These are phyloP conservation scores for Steromphala cineraria DNA, from an alignment of 2,888 invertebrate genomes.

Conservation along the genomic window DNA sequence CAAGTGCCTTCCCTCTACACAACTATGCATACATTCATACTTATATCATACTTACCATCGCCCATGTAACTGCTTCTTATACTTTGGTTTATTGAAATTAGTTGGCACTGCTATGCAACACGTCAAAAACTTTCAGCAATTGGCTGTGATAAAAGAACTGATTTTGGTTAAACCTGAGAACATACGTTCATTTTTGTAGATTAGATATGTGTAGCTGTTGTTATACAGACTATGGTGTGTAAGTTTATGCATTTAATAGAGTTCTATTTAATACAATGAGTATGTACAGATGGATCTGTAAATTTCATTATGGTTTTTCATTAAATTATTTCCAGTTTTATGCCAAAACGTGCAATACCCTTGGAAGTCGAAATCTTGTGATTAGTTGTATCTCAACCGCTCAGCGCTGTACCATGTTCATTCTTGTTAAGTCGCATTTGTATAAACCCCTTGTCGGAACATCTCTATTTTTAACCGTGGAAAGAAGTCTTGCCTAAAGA, in stretches of 20 bases:
- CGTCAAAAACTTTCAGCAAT: background rate
- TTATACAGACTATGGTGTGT: background rate
- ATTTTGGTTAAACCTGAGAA: background rate
- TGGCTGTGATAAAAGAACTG: background rate
- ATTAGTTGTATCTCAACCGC: background rate
- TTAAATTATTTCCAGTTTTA: conserved; percentile 6
- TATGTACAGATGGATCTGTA: conserved; percentile 1
- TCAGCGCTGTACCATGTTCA: background rate
- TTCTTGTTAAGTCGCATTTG: too few species aligned
- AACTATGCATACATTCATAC: background rate
- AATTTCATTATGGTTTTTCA: conserved; percentile 3
- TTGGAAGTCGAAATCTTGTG: background rate
- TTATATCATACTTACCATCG: background rate
- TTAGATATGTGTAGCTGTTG: background rate
- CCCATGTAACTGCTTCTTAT: background rate
- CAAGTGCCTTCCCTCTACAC: conserved; percentile 7
- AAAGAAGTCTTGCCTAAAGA: too few species aligned
- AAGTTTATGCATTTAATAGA: conserved; percentile 6
- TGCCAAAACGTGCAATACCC: conserved; percentile 5
- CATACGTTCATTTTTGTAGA: background rate
- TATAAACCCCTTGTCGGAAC: too few species aligned
- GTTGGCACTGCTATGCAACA: conserved; percentile 2
- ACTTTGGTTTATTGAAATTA: background rate
- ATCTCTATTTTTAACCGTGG: too few species aligned
- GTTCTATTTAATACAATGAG: background rate